These are phyloP conservation scores for Phyllostomus hastatus DNA, from an alignment of 2,113 vertebrate genomes.

Conservation along the genomic window DNA sequence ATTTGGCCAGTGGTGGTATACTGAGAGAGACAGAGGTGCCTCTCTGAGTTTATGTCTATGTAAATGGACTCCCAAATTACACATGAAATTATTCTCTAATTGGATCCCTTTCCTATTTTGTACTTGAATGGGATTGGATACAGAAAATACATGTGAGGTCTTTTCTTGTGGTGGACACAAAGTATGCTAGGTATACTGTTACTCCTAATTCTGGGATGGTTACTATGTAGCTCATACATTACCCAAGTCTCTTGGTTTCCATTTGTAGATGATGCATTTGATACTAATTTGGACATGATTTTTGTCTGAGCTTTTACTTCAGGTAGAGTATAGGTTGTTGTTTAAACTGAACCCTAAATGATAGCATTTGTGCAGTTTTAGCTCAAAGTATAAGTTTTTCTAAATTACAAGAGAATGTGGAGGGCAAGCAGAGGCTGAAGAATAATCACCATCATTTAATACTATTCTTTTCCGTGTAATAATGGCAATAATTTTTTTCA, in stretches of 20 bases:
- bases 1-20: neutral
- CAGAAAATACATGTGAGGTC: neutral
- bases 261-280: neutral
- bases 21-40: neutral
- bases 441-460: neutral
- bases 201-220: neutral
- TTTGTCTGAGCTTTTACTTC: slow-evolving; percentile 9
- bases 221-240: neutral
- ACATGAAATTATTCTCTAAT: neutral
- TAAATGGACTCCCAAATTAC: neutral
- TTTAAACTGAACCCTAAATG: neutral
- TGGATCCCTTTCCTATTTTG: neutral
- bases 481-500: neutral
- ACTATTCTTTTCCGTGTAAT: neutral
- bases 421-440: neutral
- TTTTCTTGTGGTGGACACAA: neutral
- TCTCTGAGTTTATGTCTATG: neutral
- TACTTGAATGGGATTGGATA: neutral
- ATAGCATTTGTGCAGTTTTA: neutral
- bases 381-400: neutral
- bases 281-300: neutral
- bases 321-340: neutral
- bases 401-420: neutral
- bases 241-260: neutral
- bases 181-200: neutral